Conservation (phyloP, 2,797 vertebrate species). For the Euphonia xanthogaster region DNA sequence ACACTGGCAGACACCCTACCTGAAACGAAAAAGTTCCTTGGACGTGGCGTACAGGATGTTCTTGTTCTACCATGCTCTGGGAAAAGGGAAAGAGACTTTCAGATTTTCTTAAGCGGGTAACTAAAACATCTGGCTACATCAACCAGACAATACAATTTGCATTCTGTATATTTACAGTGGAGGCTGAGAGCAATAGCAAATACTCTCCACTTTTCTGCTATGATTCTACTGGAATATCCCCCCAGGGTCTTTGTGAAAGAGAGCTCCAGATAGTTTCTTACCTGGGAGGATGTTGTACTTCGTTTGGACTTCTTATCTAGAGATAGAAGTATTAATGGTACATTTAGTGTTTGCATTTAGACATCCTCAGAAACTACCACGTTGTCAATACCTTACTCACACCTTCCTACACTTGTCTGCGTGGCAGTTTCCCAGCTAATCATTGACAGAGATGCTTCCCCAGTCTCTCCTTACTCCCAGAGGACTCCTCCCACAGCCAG, state of each 20-base stretch:
- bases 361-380: background rate
- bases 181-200: background rate
- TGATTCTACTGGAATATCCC: background rate
- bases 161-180: background rate
- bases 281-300: slow-evolving; percentile 68
- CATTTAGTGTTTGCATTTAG: background rate
- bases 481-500: background rate
- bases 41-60: slow-evolving; percentile 50
- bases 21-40: slow-evolving; percentile 69
- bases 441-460: background rate
- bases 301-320: slow-evolving; percentile 23
- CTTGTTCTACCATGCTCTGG: slow-evolving; percentile 59
- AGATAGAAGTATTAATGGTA: slow-evolving; percentile 16
- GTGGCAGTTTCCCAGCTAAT: background rate
- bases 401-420: background rate
- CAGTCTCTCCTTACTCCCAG: background rate
- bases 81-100: background rate
- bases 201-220: background rate
- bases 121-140: background rate
- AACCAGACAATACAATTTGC: background rate
- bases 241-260: background rate
- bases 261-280: background rate
- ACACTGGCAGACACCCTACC: slow-evolving; percentile 49
- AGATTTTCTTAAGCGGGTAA: background rate
- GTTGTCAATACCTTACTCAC: background rate